These are phyloP conservation scores for Cichlasoma orientale DNA, from an alignment of 2,797 vertebrate species.

Conservation along the genomic window DNA sequence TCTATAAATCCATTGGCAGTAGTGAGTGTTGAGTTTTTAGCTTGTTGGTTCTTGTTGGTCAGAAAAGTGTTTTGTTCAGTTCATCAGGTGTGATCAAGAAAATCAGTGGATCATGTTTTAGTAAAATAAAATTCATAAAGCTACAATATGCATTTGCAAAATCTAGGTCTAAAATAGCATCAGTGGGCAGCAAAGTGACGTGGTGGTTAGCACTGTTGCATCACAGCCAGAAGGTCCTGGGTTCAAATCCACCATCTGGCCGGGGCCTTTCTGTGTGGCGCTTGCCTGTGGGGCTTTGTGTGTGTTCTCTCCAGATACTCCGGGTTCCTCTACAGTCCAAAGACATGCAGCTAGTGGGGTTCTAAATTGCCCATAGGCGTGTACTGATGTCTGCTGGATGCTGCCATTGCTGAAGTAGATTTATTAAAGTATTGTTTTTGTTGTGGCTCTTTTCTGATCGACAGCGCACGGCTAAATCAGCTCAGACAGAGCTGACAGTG, in stretches of 20 bases:
- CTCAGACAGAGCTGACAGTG: not conserved
- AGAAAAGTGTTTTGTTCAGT: not conserved
- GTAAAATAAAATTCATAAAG: not conserved
- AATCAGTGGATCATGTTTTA: not conserved
- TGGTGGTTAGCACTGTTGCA: too few relatives aligned
- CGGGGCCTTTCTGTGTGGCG: too few relatives aligned
- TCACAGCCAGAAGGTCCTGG: too few relatives aligned
- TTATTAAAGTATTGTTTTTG: not conserved
- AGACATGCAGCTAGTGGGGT: too few relatives aligned
- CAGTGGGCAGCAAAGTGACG: too few relatives aligned
- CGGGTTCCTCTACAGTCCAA: too few relatives aligned
- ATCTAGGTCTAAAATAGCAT: not conserved
- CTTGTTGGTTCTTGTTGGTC: not conserved
- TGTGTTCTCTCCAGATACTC: too few relatives aligned
- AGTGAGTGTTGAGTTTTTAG: not conserved
- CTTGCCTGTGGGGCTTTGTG: too few relatives aligned
- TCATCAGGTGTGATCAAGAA: not conserved
- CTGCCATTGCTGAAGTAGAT: not conserved
- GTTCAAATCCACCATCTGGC: too few relatives aligned
- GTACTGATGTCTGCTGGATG: too few relatives aligned
- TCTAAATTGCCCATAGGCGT: too few relatives aligned
- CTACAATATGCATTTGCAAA: not conserved
- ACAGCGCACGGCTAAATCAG: not conserved
- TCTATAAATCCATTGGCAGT: not conserved
- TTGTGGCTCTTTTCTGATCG: not conserved